Evolutionary conservation across 92 coral and sea anemone genomes (phyloP), one percentile per base, ranked within the genome.

Genomic region (Diadumene lineata): DNA sequence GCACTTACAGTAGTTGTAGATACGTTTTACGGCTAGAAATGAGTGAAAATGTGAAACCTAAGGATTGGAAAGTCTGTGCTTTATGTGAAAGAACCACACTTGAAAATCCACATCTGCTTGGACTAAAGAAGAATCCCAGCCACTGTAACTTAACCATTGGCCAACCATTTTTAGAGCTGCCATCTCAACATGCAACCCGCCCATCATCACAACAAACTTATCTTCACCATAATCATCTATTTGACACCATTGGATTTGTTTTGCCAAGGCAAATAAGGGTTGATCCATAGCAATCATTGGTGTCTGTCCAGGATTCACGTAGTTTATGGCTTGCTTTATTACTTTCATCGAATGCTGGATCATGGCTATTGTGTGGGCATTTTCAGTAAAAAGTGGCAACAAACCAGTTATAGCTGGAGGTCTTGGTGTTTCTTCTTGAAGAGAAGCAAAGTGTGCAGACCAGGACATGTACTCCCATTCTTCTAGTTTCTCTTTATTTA

Each of bases 91-190:
- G n/a, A n/a, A n/a, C n/a, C n/a, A n/a, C n/a, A n/a, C n/a, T n/a
- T n/a, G n/a, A n/a, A n/a, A n/a, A n/a, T n/a, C n/a, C n/a, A 82
- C 48, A 21, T 67, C 77, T 7, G 81, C 86, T 58, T 82, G 81
- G 30, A 82, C 81, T 9, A 82, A 53, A 31, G 86, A 72, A 43
- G 68, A 31, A 55, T 73, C 70, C 86, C 86, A 81, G 8, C 81
- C 86, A 63, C 81, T 72, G 57, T 73, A 55, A 68, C 50, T n/a
- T 11, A 81, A 64, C 75, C 85, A 81, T 31, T 81, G 61, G 17
- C 85, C 85, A 1, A 81, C 66, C 79, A 73, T 64, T 27, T 81
- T 73, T 34, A 81, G 24, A 16, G 80, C 3, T 21, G 73, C 85
- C 74, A 81, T 81, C 51, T 81, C 85, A 28, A 81, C 34, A 34